Conservation (phyloP, 2,113 vertebrate genomes). For the Balaeniceps rex region DNA sequence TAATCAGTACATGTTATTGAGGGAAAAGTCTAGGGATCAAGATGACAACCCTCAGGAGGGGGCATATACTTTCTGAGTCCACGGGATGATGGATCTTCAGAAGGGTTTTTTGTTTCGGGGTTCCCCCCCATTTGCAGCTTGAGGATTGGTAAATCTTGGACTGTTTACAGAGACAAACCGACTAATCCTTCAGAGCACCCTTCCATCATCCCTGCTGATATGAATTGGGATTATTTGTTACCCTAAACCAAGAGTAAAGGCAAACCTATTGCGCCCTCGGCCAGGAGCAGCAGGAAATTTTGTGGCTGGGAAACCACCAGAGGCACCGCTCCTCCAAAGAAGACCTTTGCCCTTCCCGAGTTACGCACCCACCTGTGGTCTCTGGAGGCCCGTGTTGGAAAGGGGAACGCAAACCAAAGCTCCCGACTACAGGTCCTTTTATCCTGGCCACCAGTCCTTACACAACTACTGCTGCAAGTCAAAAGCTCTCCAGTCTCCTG, state of each 20-base stretch:
- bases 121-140: background rate
- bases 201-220: background rate
- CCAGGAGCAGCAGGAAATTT: background rate
- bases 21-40: background rate
- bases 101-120: background rate
- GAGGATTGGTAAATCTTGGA: background rate
- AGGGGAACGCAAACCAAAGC: background rate
- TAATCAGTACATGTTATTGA: background rate
- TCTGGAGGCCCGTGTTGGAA: background rate
- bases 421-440: accelerated
- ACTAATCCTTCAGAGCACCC: background rate
- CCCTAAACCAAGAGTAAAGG: background rate
- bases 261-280: background rate
- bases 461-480: too few relatives aligned
- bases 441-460: background rate
- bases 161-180: background rate
- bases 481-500: background rate
- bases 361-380: accelerated
- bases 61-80: background rate
- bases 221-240: background rate
- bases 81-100: background rate
- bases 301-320: background rate
- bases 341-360: background rate
- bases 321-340: background rate
- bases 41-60: background rate